Evolutionary conservation across 2,113 vertebrate species (phyloP).

Genomic region (Eupsittula cactorum): DNA sequence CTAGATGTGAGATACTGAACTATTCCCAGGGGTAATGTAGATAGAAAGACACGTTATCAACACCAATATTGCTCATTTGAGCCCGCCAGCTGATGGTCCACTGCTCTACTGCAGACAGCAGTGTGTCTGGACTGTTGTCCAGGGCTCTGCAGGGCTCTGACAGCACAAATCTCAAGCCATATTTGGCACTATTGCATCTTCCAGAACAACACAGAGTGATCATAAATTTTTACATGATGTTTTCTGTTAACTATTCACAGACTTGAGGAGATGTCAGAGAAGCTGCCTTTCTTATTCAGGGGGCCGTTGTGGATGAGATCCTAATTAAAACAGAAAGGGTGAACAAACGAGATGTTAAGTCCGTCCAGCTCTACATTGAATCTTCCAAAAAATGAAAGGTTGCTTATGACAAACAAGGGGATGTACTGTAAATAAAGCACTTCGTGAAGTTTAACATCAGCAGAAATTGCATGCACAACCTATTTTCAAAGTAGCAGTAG

Average conservation of each 20-base stretch:
- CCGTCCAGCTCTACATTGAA: background rate
- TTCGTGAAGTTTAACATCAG: background rate
- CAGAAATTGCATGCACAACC: background rate
- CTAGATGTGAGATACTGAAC: background rate
- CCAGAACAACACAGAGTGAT: background rate
- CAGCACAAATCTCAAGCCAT: background rate
- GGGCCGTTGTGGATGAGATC: background rate
- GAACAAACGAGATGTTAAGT: background rate
- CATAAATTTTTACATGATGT: background rate
- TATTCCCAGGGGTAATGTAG: background rate
- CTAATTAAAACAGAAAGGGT: background rate
- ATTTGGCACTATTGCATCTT: conserved; percentile 2
- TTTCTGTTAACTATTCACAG: background rate
- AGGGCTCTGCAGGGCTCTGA: background rate
- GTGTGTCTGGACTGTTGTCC: background rate
- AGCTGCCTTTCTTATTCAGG: background rate
- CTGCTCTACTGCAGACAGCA: background rate
- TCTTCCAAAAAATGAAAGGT: background rate
- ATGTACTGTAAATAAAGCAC: conserved; percentile 6
- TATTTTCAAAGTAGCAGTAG: background rate
- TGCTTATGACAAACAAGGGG: background rate
- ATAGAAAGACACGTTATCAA: accelerated
- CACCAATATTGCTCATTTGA: background rate
- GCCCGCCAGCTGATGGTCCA: background rate
- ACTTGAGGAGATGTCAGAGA: background rate